A percentile compares a stretch with the other conserved stretches of the same genome.
phyloP scores from a whole-genome alignment of 2,797 vertebrate species.

The Malacoctenus gilli region DNA sequence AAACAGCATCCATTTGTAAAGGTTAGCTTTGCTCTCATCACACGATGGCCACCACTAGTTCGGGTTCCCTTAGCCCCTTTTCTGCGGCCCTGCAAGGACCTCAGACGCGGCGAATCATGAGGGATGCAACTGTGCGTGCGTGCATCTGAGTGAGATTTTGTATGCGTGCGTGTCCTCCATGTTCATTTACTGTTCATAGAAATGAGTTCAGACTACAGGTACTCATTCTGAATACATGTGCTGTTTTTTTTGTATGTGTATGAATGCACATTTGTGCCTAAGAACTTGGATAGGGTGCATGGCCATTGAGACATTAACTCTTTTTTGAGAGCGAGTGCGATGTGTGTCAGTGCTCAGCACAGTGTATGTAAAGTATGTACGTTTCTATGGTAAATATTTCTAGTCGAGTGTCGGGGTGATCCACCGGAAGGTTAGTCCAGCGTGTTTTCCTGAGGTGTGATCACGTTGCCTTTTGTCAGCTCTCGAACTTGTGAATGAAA shows the following conservation, averaged over 20 bases:
- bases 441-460: constrained; percentile 77
- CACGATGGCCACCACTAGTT: constrained; percentile 64
- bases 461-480: constrained; percentile 85
- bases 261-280: constrained; percentile 87
- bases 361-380: constrained; percentile 75
- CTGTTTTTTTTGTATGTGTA: constrained; percentile 68
- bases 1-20: constrained; percentile 76
- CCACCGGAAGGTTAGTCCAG: constrained; percentile 74
- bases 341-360: constrained; percentile 77
- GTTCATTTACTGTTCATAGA: constrained; percentile 76
- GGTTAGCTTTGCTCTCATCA: constrained; percentile 71
- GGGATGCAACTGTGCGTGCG: constrained; percentile 54
- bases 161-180: constrained; percentile 32
- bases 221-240: constrained; percentile 74
- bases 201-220: constrained; percentile 79
- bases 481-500: constrained; percentile 84
- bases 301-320: constrained; percentile 87
- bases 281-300: constrained; percentile 83
- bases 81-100: constrained; percentile 67
- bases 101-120: constrained; percentile 61
- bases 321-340: constrained; percentile 76
- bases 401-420: constrained; percentile 80
- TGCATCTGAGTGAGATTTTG: constrained; percentile 47
- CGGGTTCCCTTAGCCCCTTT: constrained; percentile 59
- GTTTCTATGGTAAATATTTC: constrained; percentile 77